A percentile compares a stretch with the other conserved stretches of the same genome.
These are phyloP conservation scores for Dicycla oo DNA, from an alignment of 2,888 invertebrate species.

Conservation along the genomic window DNA sequence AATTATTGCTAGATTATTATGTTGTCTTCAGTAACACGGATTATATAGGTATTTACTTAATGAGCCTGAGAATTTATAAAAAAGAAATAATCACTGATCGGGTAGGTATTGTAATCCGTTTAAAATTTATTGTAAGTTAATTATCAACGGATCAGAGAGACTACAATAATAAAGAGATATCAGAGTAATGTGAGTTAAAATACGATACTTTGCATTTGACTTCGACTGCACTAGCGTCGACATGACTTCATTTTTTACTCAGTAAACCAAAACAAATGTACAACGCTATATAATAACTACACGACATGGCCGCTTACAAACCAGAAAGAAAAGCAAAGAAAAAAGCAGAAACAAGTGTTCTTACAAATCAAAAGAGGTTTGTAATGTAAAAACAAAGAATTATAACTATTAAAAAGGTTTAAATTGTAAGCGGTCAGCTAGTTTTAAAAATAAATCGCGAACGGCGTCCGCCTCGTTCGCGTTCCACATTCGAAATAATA, in stretches of 20 bases:
- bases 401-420: slow-evolving; percentile 54
- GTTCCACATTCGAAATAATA: slow-evolving; percentile 90
- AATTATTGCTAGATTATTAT: slow-evolving; percentile 26
- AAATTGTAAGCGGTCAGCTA: slow-evolving; percentile 58
- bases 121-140: slow-evolving; percentile 15
- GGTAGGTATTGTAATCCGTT: slow-evolving; percentile 13
- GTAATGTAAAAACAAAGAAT: slow-evolving; percentile 54
- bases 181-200: slow-evolving; percentile 14
- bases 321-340: slow-evolving; percentile 34
- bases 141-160: neutral
- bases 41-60: neutral
- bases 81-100: slow-evolving; percentile 1
- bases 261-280: slow-evolving; percentile 50
- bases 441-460: slow-evolving; percentile 68
- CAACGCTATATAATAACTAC: slow-evolving; percentile 21
- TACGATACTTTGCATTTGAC: slow-evolving; percentile 18
- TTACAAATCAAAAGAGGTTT: slow-evolving; percentile 55
- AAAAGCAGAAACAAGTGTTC: slow-evolving; percentile 45
- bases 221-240: slow-evolving; percentile 22
- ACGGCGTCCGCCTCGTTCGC: slow-evolving; percentile 79
- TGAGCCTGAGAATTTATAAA: neutral
- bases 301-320: slow-evolving; percentile 41
- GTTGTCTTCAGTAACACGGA: neutral
- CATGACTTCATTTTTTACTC: slow-evolving; percentile 45
- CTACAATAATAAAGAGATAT: neutral